Base-by-base conservation (phyloP, 1,140 invertebrate species). In the Daktulosphaira vitifoliae region DNA sequence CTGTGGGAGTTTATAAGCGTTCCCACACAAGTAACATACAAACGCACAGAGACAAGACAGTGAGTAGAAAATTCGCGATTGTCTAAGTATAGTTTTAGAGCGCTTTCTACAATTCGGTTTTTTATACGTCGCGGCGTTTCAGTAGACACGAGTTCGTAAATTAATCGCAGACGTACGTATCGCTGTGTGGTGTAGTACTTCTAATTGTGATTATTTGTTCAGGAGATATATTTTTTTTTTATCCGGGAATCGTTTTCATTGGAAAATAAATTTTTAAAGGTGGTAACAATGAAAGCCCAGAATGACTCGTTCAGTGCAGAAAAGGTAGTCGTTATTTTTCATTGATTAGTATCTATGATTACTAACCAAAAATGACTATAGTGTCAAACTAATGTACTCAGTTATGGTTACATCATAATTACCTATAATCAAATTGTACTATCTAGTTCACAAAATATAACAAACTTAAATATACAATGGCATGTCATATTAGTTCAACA, bases 241-340 rank as follows among this genome's bases (percentile, higher is more conserved):
- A 20, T 1, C 25, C 13, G 42, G 23, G 8, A 39, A 20, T 11
- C 16, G 15, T 29, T 18, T 2, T 23, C 38, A 26, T 26, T 86
- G 90, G 71, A 92, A 73, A 85, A 82, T 66, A 87, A 88, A 71
- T 89, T 87, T 70, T 81, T 88, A 74, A 78, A 77, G 16, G 83
- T 85, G 3, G 79, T 85, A 13, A 85, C 84, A 68, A 85, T 90
- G 76, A 89, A 88, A 73, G 76, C 93, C 20, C 86, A 90, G 48
- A 90, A 88, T 44, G 89, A 91, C 68, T 85, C 83, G 13, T 92
- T 89, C 74, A 90, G 84, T 65, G 83, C 87, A 6, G 88, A 92
- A 76, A 88, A 91, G 76, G 78, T 80, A 66, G n/a, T n/a, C 29
- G 29, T 11, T 11, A 33, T 33, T 33, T n/a, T 33, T 33, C 29